A percentile compares a stretch with the other conserved stretches of the same genome.
phyloP scores from a whole-genome alignment of 2,113 vertebrate genomes.

The Choloepus hoffmanni region DNA sequence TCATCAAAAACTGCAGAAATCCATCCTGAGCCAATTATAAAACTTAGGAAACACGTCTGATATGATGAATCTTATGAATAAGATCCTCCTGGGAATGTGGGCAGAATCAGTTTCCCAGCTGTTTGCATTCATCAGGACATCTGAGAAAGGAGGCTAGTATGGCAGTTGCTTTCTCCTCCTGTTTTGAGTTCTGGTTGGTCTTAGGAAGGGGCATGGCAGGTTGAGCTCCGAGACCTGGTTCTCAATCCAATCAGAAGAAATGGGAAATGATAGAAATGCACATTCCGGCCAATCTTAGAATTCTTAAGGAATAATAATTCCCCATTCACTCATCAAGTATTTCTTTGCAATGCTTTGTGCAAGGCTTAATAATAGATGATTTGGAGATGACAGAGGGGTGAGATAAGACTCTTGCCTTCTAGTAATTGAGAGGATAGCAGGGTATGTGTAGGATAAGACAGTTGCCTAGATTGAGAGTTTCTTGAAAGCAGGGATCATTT shows the following conservation, averaged over 20 bases:
- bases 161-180: no score
- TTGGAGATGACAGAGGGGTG: neutral
- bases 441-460: neutral
- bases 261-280: neutral
- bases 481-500: conserved; percentile 25
- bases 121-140: neutral
- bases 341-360: neutral
- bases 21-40: neutral
- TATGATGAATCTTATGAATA: neutral
- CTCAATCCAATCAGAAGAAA: neutral
- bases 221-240: neutral
- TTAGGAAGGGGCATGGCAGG: neutral
- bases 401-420: neutral
- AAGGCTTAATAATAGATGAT: neutral
- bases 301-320: neutral
- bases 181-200: neutral
- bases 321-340: neutral
- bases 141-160: neutral
- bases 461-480: neutral
- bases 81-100: neutral
- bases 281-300: neutral
- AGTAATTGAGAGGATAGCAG: neutral
- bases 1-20: neutral
- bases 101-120: neutral
- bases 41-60: neutral